Percentiles rank a stretch among this genome's conserved stretches.
Conservation (phyloP, 2,888 invertebrate species). For the Mythimna ferrago region DNA sequence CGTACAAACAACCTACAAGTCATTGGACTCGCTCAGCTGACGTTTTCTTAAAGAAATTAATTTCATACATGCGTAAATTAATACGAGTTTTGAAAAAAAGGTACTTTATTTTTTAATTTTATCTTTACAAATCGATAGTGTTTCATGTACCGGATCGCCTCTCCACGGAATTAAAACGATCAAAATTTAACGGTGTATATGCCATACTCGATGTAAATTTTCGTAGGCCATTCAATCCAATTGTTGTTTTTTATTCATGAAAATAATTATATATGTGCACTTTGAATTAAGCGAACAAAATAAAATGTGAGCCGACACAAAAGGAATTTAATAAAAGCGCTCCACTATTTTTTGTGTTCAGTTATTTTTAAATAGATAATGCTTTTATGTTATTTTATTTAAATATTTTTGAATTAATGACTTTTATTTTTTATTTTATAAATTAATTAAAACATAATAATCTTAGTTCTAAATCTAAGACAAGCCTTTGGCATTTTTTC, state of each 20-base stretch:
- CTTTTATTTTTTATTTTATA: not conserved
- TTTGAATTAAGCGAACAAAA: conserved; percentile 1
- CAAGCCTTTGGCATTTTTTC: not conserved
- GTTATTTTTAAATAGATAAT: not conserved
- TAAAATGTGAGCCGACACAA: not conserved
- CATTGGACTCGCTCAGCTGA: too few species aligned
- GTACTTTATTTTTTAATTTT: too few species aligned
- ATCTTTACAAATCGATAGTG: too few species aligned
- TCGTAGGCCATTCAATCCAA: not conserved
- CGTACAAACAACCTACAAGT: too few species aligned
- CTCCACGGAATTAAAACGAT: too few species aligned
- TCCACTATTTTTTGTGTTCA: not conserved
- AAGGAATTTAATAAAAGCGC: conserved; percentile 14
- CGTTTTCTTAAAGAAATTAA: too few species aligned
- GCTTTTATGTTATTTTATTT: not conserved
- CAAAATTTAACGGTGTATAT: too few species aligned
- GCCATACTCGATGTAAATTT: not conserved
- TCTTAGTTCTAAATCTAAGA: not conserved
- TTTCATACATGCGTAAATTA: too few species aligned
- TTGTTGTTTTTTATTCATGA: not conserved
- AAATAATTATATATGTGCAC: not conserved
- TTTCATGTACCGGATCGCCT: too few species aligned
- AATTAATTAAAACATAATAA: not conserved
- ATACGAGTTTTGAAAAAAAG: too few species aligned
- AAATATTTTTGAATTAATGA: not conserved